Evolutionary conservation across 2,113 vertebrate genomes (phyloP).

Genomic region (Menidia beryllina): DNA sequence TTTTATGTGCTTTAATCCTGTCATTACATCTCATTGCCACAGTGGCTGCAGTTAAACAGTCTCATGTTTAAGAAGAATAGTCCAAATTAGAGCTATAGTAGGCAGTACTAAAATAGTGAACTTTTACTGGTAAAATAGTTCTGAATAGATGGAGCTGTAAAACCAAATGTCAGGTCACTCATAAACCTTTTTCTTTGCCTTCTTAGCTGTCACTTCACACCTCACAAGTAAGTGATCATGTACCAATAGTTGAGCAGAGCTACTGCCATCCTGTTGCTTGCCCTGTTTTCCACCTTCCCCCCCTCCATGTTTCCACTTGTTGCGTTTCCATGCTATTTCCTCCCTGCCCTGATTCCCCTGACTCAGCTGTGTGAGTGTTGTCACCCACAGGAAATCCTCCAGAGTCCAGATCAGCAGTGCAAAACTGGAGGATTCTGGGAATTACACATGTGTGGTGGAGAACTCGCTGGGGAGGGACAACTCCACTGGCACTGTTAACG

Average conservation of each 20-base stretch:
- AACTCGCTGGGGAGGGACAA: slow-evolving; percentile 91
- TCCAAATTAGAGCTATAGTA: neutral
- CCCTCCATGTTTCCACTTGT: slow-evolving; percentile 66
- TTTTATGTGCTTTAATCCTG: slow-evolving; percentile 1
- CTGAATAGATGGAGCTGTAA: neutral
- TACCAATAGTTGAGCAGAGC: slow-evolving; percentile 16
- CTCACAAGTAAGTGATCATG: slow-evolving; percentile 1
- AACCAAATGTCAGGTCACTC: neutral
- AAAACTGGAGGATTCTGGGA: slow-evolving; percentile 93
- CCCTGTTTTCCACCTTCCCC: slow-evolving; percentile 38
- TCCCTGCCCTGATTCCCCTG: slow-evolving; percentile 69
- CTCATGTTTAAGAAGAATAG: neutral
- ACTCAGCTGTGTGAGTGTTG: slow-evolving; percentile 76
- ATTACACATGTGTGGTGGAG: slow-evolving; percentile 97
- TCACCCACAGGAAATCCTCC: slow-evolving; percentile 92
- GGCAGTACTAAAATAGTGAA: neutral
- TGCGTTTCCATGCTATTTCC: slow-evolving; percentile 69
- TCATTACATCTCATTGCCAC: neutral
- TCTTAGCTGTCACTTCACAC: neutral
- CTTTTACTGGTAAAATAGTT: neutral
- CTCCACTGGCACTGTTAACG: slow-evolving; percentile 89
- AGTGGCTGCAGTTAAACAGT: neutral
- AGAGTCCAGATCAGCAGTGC: slow-evolving; percentile 94
- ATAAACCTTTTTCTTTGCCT: neutral
- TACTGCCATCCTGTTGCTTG: slow-evolving; percentile 55